Evolutionary conservation across 2,888 invertebrate genomes (phyloP), one percentile per base, ranked within the genome.

Genomic region (Macrosiphum euphorbiae): DNA sequence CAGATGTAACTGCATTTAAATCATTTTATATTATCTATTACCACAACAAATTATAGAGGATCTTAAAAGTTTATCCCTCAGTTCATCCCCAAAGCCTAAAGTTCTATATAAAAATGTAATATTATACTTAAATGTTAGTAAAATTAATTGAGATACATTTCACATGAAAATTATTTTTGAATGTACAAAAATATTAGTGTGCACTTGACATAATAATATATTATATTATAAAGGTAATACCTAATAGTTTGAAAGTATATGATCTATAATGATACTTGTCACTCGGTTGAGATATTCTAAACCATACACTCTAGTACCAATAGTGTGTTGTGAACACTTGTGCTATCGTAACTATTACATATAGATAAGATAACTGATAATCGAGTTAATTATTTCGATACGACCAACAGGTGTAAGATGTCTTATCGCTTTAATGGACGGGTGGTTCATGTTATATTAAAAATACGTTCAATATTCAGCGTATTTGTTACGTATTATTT

Each of bases 401-500:
- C 55, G 13, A 58, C 35, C 35, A 55, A 89, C 88, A 89, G 55
- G 88, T 89, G 58, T 58, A 44, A 28, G 58, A 58, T 41, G 41
- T 41, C 41, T 44, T 58, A 89, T 58, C 28, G 58, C 16, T 61
- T 28, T 50, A 35, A 78, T 41, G 35, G 20, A 78, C 78, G 78
- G 78, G 78, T 78, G 78, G 78, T 41, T 35, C 35, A 35, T 7
- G 78, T 78, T 78, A 35, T 41, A 26, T 35, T 35, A 91, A 35
- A 78, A 92, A 92, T 92, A 92, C 92, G 92, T 92, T 88, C 92
- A 92, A 78, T 78, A 88, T 92, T 92, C 92, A 55, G 88, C 61
- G 88, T 92, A 44, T 55, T 24, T 87, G 52, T 92, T 92, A 92
- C 92, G 92, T 92, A 92, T 92, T 92, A 92, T 86, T 61, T 87